Conservation (phyloP, 2,888 invertebrate genomes). For the Spilosoma lubricipeda region DNA sequence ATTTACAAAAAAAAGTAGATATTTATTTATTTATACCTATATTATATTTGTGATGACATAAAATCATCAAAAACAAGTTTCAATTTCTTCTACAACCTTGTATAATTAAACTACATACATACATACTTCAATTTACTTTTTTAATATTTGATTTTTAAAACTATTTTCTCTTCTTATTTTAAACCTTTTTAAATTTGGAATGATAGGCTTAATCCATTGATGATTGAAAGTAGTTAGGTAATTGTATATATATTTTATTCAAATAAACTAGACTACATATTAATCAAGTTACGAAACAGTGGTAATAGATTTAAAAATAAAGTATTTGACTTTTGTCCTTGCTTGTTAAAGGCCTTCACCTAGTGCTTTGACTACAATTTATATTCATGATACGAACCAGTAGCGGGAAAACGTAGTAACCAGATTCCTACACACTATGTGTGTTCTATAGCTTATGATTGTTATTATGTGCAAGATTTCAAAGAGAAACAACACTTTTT, state of each 20-base stretch:
- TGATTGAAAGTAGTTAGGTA: not conserved
- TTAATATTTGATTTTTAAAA: not conserved
- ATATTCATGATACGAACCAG: not conserved
- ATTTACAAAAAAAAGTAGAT: no score
- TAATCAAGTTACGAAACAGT: conserved; percentile 3
- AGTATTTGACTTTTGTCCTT: conserved; percentile 8
- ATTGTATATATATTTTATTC: not conserved
- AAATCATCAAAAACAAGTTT: not conserved
- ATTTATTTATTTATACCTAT: no score
- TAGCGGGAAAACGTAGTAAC: not conserved
- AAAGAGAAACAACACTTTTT: not conserved
- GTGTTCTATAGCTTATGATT: not conserved
- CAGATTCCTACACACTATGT: not conserved
- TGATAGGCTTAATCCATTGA: not conserved
- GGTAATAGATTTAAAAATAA: conserved; percentile 38
- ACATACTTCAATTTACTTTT: not conserved
- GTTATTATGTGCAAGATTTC: not conserved
- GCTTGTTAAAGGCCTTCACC: not conserved
- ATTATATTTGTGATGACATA: not conserved
- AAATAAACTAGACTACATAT: not conserved
- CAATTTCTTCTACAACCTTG: not conserved
- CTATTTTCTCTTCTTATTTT: not conserved
- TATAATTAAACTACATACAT: not conserved
- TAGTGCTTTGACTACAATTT: conserved; percentile 7
- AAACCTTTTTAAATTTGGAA: not conserved